Conservation (phyloP, 2,888 invertebrate genomes). For the Caenorhabditis virilis region DNA sequence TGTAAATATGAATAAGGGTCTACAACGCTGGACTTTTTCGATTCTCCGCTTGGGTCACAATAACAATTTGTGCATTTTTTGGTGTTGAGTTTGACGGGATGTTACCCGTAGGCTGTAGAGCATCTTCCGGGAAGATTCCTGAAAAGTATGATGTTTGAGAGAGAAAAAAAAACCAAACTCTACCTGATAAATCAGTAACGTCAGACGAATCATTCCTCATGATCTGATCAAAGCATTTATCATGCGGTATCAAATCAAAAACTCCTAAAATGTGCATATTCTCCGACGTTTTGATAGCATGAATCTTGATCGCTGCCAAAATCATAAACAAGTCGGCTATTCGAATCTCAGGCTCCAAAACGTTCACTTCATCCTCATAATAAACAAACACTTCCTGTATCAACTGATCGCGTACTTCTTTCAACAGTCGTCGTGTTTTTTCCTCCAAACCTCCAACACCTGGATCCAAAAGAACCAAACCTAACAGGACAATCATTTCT, state of each 20-base stretch:
- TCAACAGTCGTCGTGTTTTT: conserved; percentile 32
- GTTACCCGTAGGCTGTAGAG: no score
- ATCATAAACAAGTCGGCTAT: conserved; percentile 56
- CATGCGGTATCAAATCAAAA: conserved; percentile 58
- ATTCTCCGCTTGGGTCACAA: no score
- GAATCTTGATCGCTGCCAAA: conserved; percentile 52
- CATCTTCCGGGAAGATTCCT: background rate
- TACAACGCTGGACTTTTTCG: no score
- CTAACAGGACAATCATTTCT: conserved; percentile 55
- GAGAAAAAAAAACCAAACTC: background rate
- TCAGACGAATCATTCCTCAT: background rate
- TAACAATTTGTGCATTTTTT: no score
- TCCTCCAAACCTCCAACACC: conserved; percentile 28
- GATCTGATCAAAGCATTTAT: conserved; percentile 57
- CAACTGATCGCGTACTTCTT: conserved; percentile 47
- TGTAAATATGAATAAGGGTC: no score
- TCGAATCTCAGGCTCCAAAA: conserved; percentile 54
- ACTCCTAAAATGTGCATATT: conserved; percentile 62
- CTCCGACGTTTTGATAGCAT: conserved; percentile 44
- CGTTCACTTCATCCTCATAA: conserved; percentile 41
- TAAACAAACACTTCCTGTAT: conserved; percentile 53
- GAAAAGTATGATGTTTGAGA: background rate
- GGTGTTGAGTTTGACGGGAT: no score
- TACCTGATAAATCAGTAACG: background rate
- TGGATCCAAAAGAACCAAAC: conserved; percentile 45